Percentiles rank a stretch among this genome's conserved stretches.
Evolutionary conservation across 1,140 invertebrate species (phyloP).

Genomic region (Eurosta solidaginis): DNA sequence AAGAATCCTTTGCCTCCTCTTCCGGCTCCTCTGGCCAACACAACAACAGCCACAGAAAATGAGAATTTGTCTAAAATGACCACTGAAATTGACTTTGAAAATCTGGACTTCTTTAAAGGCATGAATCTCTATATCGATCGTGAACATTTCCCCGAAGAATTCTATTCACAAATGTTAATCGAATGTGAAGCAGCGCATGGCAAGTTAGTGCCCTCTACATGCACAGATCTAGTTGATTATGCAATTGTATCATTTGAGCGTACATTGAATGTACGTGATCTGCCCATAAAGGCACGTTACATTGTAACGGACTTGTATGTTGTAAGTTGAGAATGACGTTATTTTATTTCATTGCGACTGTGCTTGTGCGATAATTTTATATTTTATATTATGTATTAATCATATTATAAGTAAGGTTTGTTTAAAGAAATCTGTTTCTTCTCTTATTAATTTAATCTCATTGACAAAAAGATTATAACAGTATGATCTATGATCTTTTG

Average conservation of each 20-base stretch:
- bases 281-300: slow-evolving; percentile 61
- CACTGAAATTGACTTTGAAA: slow-evolving; percentile 48
- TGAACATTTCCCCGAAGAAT: slow-evolving; percentile 59
- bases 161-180: slow-evolving; percentile 51
- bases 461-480: too few species aligned
- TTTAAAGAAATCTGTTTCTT: too few species aligned
- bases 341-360: neutral
- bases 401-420: too few species aligned
- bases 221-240: slow-evolving; percentile 64
- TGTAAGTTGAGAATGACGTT: slow-evolving; percentile 48
- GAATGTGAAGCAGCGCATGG: slow-evolving; percentile 62
- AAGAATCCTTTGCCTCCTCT: neutral
- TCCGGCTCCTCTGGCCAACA: too few species aligned
- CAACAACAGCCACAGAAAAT: slow-evolving; percentile 20
- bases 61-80: slow-evolving; percentile 37
- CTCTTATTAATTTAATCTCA: too few species aligned
- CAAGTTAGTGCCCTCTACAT: slow-evolving; percentile 59
- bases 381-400: neutral
- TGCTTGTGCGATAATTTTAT: neutral
- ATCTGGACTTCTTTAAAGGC: slow-evolving; percentile 58
- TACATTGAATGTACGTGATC: slow-evolving; percentile 43
- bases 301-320: slow-evolving; percentile 67
- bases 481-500: too few species aligned
- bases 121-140: slow-evolving; percentile 60
- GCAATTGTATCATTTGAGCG: slow-evolving; percentile 62